Percentiles rank a stretch among this genome's conserved stretches.
Conservation (phyloP, 2,888 invertebrate species). For the Diaprepes abbreviatus region DNA sequence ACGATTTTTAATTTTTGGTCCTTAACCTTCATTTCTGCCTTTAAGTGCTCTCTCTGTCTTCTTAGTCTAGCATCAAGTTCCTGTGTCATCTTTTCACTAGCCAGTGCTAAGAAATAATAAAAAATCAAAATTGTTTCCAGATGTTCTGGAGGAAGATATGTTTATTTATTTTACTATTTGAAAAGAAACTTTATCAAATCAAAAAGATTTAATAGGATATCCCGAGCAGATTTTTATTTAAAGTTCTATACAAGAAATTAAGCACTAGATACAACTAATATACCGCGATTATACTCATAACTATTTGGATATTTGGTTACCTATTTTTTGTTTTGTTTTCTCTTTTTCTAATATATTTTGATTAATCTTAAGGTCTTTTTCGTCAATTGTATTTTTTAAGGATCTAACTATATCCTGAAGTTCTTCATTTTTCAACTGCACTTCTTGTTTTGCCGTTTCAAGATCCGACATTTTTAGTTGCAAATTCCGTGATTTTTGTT, state of each 20-base stretch:
- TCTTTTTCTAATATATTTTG: constrained; percentile 77
- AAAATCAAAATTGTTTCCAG: too few species aligned
- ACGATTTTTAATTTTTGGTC: constrained; percentile 72
- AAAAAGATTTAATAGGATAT: background rate
- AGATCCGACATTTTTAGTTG: constrained; percentile 77
- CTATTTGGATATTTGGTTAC: constrained; percentile 17
- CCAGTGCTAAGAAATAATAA: constrained; percentile 70
- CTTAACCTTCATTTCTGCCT: constrained; percentile 72
- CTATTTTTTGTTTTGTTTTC: constrained; percentile 74
- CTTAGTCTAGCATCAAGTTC: constrained; percentile 77
- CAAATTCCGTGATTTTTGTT: constrained; percentile 75
- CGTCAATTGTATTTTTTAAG: constrained; percentile 68
- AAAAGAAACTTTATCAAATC: too few species aligned
- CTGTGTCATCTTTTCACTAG: constrained; percentile 81
- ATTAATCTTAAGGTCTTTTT: constrained; percentile 75
- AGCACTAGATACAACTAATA: too few species aligned
- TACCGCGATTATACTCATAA: too few species aligned
- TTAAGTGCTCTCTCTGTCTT: constrained; percentile 71
- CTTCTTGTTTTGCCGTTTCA: constrained; percentile 74
- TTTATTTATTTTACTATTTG: too few species aligned
- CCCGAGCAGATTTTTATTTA: too few species aligned
- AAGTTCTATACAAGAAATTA: too few species aligned
- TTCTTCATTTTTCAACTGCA: constrained; percentile 75
- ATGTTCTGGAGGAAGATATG: too few species aligned
- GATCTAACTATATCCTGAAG: constrained; percentile 68